Evolutionary conservation across 2,797 vertebrate genomes (phyloP).

Genomic region (Catamblyrhynchus diadema): DNA sequence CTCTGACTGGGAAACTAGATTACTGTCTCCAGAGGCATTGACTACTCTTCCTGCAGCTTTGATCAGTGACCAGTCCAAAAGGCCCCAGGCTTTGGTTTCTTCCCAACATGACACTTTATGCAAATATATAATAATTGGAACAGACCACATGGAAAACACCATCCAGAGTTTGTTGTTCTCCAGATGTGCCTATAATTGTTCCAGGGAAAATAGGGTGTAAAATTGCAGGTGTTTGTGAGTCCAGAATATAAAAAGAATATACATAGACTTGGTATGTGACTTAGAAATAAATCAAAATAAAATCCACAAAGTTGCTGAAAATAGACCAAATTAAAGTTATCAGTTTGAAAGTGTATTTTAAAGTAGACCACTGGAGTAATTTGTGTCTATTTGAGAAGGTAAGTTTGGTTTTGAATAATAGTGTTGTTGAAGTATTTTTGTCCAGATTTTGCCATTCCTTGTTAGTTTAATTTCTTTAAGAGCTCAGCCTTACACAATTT

Average conservation of each 20-base stretch:
- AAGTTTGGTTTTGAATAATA: not conserved
- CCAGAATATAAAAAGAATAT: not conserved
- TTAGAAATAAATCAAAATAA: not conserved
- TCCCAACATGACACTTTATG: not conserved
- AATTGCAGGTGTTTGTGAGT: not conserved
- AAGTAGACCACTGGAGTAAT: not conserved
- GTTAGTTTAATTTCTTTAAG: not conserved
- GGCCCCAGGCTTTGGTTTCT: not conserved
- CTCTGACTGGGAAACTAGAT: not conserved
- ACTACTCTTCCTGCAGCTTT: not conserved
- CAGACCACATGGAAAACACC: not conserved
- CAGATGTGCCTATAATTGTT: not conserved
- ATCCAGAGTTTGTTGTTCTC: not conserved
- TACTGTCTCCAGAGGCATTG: not conserved
- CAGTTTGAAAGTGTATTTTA: constrained; percentile 14
- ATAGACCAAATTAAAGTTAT: not conserved
- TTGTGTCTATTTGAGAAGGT: not conserved
- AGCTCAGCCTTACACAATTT: not conserved
- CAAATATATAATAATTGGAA: not conserved
- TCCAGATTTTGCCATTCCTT: not conserved
- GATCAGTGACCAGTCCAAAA: not conserved
- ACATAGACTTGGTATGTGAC: not conserved
- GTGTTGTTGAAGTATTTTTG: not conserved
- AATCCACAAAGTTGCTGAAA: not conserved
- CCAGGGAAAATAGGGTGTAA: not conserved